Evolutionary conservation across 2,888 invertebrate species (phyloP).

Genomic region (Brachyptera risi): DNA sequence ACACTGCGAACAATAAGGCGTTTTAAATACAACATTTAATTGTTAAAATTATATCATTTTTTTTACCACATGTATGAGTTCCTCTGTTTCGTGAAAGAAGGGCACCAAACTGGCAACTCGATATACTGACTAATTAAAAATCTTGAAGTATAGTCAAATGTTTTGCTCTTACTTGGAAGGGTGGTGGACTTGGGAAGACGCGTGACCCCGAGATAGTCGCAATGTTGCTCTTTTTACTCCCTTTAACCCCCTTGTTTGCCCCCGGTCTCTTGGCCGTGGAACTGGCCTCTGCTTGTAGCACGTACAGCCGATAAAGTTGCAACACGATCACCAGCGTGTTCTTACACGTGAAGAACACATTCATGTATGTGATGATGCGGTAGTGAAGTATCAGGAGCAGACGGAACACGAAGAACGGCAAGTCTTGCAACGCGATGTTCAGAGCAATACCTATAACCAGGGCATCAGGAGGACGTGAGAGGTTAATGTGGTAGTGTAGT

Average conservation of each 20-base stretch:
- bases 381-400: conserved; percentile 83
- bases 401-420: conserved; percentile 81
- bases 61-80: no score
- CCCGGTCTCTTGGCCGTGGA: no score
- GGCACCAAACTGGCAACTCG: no score
- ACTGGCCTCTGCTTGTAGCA: conserved; percentile 62
- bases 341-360: conserved; percentile 93
- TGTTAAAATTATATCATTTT: no score
- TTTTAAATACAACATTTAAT: no score
- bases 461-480: no score
- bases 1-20: no score
- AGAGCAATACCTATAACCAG: conserved; percentile 57
- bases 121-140: no score
- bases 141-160: not conserved
- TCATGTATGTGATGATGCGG: conserved; percentile 89
- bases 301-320: conserved; percentile 74
- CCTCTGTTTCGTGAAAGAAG: no score
- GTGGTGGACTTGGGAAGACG: not conserved
- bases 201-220: not conserved
- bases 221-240: not conserved
- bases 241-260: not conserved
- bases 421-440: conserved; percentile 79
- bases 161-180: not conserved
- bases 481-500: no score
- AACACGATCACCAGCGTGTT: conserved; percentile 84